Conservation (phyloP, 2,888 invertebrate genomes). For the Tolmerus cingulatus region DNA sequence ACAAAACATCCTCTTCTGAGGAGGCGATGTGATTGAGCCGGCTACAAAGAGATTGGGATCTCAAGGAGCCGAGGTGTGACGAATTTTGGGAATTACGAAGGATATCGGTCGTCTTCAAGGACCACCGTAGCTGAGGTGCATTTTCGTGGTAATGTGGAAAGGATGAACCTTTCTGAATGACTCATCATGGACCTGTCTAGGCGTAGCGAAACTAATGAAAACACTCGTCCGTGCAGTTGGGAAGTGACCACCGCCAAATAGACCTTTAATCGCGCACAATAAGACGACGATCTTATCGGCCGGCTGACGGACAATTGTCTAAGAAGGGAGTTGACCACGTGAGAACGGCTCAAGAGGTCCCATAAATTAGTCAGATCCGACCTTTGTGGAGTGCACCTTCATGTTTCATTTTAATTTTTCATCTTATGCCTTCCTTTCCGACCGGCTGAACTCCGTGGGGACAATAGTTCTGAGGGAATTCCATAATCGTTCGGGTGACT, state of each 20-base stretch:
- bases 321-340: not conserved
- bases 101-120: not conserved
- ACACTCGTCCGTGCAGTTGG: not conserved
- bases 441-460: not conserved
- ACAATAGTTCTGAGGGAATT: not conserved
- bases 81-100: constrained; percentile 1
- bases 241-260: not conserved
- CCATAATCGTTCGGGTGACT: constrained; percentile 2
- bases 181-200: not conserved
- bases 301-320: not conserved
- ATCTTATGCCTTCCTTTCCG: not conserved
- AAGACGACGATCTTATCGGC: not conserved
- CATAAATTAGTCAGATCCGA: constrained; percentile 16
- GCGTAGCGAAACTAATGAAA: not conserved
- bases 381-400: not conserved
- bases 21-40: not conserved
- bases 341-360: not conserved
- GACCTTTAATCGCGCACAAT: not conserved
- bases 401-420: constrained; percentile 17
- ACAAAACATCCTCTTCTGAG: constrained; percentile 22
- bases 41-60: not conserved
- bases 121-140: not conserved
- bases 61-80: constrained; percentile 2
- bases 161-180: not conserved
- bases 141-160: not conserved